Evolutionary conservation across 2,888 invertebrate species (phyloP).

Genomic region (Microplitis manilae): DNA sequence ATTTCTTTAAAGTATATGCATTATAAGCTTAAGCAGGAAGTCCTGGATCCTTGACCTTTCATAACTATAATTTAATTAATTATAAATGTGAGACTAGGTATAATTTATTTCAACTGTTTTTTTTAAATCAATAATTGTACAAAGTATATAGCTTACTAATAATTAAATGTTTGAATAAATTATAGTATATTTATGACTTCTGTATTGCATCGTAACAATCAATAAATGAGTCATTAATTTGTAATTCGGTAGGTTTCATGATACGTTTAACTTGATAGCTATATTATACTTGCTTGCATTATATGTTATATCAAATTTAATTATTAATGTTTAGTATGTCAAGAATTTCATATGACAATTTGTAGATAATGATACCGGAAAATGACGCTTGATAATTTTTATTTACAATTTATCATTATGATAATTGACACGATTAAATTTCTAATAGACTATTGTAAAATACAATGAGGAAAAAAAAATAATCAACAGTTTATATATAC

Average conservation of each 20-base stretch:
- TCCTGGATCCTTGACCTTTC: conserved; percentile 48
- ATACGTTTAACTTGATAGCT: not conserved
- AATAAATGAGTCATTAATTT: conserved; percentile 15
- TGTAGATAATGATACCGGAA: not conserved
- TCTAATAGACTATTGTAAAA: not conserved
- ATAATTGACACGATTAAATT: not conserved
- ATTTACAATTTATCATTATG: not conserved
- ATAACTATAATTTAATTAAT: conserved; percentile 59
- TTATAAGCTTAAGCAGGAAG: conserved; percentile 14
- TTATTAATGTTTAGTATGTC: not conserved
- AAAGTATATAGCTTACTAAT: not conserved
- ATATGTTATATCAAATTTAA: not conserved
- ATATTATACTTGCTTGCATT: not conserved
- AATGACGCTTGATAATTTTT: not conserved
- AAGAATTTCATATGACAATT: not conserved
- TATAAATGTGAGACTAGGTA: conserved; percentile 48
- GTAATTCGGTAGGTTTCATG: not conserved
- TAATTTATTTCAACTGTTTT: conserved; percentile 39
- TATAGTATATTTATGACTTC: not conserved
- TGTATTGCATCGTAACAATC: not conserved
- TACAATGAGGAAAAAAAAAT: not conserved
- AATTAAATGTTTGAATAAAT: not conserved
- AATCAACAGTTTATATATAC: not conserved
- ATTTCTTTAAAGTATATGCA: conserved; percentile 1
- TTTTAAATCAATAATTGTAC: not conserved